Conservation (phyloP, 2,888 invertebrate species). For the Ypsolopha scabrella region DNA sequence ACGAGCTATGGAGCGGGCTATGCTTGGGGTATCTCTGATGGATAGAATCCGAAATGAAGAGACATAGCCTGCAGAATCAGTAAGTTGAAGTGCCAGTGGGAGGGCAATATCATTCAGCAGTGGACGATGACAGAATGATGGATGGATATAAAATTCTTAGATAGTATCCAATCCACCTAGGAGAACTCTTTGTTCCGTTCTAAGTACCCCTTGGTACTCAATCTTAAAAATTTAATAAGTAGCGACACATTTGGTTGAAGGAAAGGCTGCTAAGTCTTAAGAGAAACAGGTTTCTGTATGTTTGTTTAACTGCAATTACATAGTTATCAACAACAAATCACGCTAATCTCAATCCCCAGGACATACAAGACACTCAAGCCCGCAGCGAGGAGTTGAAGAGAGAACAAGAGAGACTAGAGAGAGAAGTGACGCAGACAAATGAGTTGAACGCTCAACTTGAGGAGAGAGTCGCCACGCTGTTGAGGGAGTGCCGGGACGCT, state of each 20-base stretch:
- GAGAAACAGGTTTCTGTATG: neutral
- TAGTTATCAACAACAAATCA: neutral
- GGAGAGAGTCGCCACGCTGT: conserved; percentile 41
- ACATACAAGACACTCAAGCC: conserved; percentile 36
- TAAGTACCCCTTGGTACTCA: neutral
- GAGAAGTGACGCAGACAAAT: conserved; percentile 30
- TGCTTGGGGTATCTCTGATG: no score
- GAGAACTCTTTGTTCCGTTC: no score
- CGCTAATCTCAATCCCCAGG: conserved; percentile 21
- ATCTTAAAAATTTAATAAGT: no score
- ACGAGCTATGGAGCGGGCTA: no score
- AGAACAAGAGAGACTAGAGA: conserved; percentile 40
- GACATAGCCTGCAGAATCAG: no score
- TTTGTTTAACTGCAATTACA: neutral
- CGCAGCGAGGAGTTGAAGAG: conserved; percentile 30
- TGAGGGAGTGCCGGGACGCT: conserved; percentile 37
- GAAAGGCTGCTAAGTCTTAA: neutral
- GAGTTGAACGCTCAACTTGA: conserved; percentile 39
- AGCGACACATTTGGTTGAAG: no score
- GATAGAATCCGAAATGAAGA: no score
- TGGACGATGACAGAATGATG: no score
- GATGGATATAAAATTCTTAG: no score
- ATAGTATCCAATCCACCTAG: no score
- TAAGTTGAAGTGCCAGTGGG: no score
- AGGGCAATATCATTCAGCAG: no score